Evolutionary conservation across 2,888 invertebrate species (phyloP), one percentile per base, ranked within the genome.

Genomic region (Notodonta ziczac): DNA sequence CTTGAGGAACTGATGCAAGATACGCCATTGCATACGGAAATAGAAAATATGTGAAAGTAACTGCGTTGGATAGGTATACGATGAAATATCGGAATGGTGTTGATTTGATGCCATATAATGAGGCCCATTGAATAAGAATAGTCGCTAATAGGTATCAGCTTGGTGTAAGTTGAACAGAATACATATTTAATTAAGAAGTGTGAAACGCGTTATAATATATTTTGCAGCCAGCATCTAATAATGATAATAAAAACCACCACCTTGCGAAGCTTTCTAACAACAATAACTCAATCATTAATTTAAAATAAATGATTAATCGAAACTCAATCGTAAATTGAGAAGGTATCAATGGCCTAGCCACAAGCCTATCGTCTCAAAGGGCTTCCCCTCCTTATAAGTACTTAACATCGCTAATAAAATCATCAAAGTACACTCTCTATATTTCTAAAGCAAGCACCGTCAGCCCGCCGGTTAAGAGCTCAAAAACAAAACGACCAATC

Each of bases 321-420:
- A 32, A 5, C 52, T 32, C 12, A 12, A 32, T 32, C 32, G 8
- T 24, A 14, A 32, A 5, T 52, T 35, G 32, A 54, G 13, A 8
- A 39, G 39, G 39, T 54, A 39, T 54, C 39, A 54, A 14, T 54
- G 14, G 8, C 32, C 10, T 6, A 8, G 13, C 32, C 52, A 52
- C 32, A 32, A 52, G 14, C 16, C 32, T 16, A 16, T 32, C 32
- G 10, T 32, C 52, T 32, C 13, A 32, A 52, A 54, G 54, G 35
- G 54, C 14, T 54, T 12, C 56, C 39, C 40, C 54, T 35, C 10
- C 46, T 40, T 60, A 13, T 7, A 12, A 50, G 48, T 40, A 56
- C 53, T 61, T 63, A 68, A 67, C 59, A 58, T 40, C 57, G 60
- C 59, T 63, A 62, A 68, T 67, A 63, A 65, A 67, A 56, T 59